Conservation (phyloP, 2,797 vertebrate genomes). For the Oryzias sinensis region DNA sequence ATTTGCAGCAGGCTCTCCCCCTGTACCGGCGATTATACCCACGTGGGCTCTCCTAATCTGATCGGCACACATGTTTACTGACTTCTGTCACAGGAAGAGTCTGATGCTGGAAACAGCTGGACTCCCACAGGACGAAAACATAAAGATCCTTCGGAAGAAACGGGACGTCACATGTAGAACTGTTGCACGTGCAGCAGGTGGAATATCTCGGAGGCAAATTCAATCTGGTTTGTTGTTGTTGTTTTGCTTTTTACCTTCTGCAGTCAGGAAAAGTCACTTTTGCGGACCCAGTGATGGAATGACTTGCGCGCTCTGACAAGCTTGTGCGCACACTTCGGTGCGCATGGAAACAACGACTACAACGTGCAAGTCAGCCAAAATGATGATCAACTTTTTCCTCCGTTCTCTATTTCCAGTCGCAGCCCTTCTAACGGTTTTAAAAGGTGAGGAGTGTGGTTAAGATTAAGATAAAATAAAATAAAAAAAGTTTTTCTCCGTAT, state of each 20-base stretch:
- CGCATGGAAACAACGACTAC: conserved; percentile 3
- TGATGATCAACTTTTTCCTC: conserved; percentile 41
- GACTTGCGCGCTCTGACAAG: conserved; percentile 19
- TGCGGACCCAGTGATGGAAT: conserved; percentile 29
- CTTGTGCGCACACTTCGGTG: conserved; percentile 10
- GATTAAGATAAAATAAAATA: not conserved
- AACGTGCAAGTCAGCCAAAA: conserved; percentile 37
- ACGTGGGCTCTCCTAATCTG: conserved; percentile 70
- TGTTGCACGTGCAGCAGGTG: not conserved
- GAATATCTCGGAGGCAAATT: conserved; percentile 4
- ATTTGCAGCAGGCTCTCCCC: conserved; percentile 60
- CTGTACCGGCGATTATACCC: conserved; percentile 60
- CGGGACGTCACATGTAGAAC: not conserved
- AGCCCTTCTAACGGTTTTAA: conserved; percentile 39
- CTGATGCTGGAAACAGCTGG: conserved; percentile 34
- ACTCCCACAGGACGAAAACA: conserved; percentile 10
- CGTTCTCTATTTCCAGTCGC: conserved; percentile 30
- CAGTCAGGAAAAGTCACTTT: conserved; percentile 14
- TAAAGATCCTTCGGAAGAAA: conserved; percentile 2
- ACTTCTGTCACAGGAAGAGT: conserved; percentile 52
- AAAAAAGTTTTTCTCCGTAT: not conserved
- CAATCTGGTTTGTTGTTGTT: not conserved
- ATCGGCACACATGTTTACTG: conserved; percentile 59
- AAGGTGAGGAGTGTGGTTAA: conserved; percentile 51
- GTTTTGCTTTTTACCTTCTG: conserved; percentile 7